Base-by-base conservation (phyloP, 2,888 invertebrate species). In the Allygus modestus region DNA sequence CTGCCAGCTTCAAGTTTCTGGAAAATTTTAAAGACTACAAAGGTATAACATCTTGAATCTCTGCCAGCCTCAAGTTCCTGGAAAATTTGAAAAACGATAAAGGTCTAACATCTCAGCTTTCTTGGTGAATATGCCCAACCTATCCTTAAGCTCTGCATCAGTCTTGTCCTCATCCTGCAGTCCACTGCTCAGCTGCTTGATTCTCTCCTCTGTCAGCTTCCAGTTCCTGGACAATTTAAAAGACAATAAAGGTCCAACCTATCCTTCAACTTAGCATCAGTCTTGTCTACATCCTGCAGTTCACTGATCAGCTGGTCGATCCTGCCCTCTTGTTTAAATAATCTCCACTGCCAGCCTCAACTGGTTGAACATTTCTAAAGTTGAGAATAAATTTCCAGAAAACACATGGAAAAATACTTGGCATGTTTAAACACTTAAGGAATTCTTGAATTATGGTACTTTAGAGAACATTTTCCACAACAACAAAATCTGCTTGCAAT, bases 81-180 rank as follows among this genome's bases (percentile, higher is more conserved):
- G 37, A 37, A 37, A 37, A 37, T 9, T 37, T 37, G 9, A 46
- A 46, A n/a, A n/a, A n/a, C n/a, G 91, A 87, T 94, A 94, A 82
- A 98, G 94, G 90, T 98, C 98, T 51, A 98, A 93, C 88, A 97
- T 95, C 0, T 99, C 98, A 0, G 98, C 99, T 90, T 99, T 98
- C 88, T 97, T 96, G 0, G 99, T 97, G 89, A 97, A 96, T 46
- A 94, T 94, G 77, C 98, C 96, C 5, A 97, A 91, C 89, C 96
- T 95, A 81, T 93, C 92, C 88, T 97, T 95, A 51, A 98, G 91
- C 84, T 95, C 93, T 0, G 94, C 93, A 0, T 98, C 97, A 26
- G 95, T 94, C 86, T 94, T 94, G 89, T 97, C 97, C 0, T 97
- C 97, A 83, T 95, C 94, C 83, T 93, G 93, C 83, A 98, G 90